Evolutionary conservation across 37 sponge, comb jelly and placozoan genomes (phyloP), one percentile per base, ranked within the genome.

Genomic region (Oscarella lobularis): DNA sequence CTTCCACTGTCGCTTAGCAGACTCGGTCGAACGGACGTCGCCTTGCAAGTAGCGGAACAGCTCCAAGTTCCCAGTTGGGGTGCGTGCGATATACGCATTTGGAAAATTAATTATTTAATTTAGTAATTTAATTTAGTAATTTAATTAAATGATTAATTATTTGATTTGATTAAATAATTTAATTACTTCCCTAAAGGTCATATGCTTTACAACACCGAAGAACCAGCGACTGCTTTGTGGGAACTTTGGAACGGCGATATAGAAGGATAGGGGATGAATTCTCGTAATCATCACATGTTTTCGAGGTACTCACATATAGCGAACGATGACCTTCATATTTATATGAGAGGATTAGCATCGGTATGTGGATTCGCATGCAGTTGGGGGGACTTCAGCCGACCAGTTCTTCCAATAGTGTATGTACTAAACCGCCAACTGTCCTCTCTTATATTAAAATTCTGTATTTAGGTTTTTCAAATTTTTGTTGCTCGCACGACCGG

Each of bases 251-350:
- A 87, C 66, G 33, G 77, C 14, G 66, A 35, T 29, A 76, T 77
- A 3, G 80, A 66, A 0, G 39, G 75, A 54, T 31, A 83, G 35
- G 81, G 81, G 0, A 87, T 87, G 88, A 67, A 87, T 37, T 87
- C 88, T 1, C 79, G 88, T 29, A 87, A 87, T 67, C 88, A 87
- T 39, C 88, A 87, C 84, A 87, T 87, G 88, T 87, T 83, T 60
- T 87, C 88, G 2, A 83, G 88, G 60, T 48, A 48, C n/a, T n/a
- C n/a, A n/a, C n/a, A n/a, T n/a, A n/a, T n/a, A n/a, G n/a, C n/a
- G n/a, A n/a, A n/a, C n/a, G n/a, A n/a, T n/a, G n/a, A n/a, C n/a
- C n/a, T n/a, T n/a, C n/a, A n/a, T n/a, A n/a, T n/a, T n/a, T n/a
- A n/a, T n/a, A n/a, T n/a, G n/a, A n/a, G n/a, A n/a, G n/a, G n/a